phyloP scores from a whole-genome alignment of 2,888 invertebrate genomes.

The Thyatira batis region DNA sequence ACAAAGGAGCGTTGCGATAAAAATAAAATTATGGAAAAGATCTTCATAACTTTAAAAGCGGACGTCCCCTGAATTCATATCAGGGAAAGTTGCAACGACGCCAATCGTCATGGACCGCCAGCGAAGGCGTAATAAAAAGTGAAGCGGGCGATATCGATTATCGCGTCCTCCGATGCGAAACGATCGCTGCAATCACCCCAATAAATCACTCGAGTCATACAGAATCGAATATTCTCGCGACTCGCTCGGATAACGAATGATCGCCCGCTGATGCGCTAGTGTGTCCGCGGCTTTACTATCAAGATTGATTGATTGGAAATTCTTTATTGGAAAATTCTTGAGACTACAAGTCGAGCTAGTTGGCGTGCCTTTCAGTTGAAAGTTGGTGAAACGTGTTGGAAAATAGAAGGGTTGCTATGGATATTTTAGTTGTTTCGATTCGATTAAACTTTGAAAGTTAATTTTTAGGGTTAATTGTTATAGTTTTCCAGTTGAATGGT shows the following conservation, averaged over 20 bases:
- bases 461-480: not conserved
- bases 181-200: conserved; percentile 58
- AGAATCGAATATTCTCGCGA: conserved; percentile 45
- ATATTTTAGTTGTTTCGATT: not conserved
- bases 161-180: conserved; percentile 58
- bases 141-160: conserved; percentile 66
- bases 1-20: not conserved
- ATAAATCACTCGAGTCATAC: conserved; percentile 61
- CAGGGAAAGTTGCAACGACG: conserved; percentile 44
- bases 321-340: conserved; percentile 10
- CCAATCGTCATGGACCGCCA: conserved; percentile 44
- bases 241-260: conserved; percentile 37
- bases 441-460: not conserved
- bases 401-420: not conserved
- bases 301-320: conserved; percentile 35
- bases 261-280: conserved; percentile 40
- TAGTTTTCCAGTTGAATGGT: not conserved
- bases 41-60: not conserved
- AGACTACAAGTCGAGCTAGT: not conserved
- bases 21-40: not conserved
- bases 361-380: not conserved
- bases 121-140: conserved; percentile 56
- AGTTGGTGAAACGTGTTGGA: not conserved
- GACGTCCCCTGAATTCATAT: conserved; percentile 19
- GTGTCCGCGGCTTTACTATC: conserved; percentile 38